Percentiles rank a stretch among this genome's conserved stretches.
Evolutionary conservation across 2,797 vertebrate species (phyloP).

Genomic region (Amniataba percoides): DNA sequence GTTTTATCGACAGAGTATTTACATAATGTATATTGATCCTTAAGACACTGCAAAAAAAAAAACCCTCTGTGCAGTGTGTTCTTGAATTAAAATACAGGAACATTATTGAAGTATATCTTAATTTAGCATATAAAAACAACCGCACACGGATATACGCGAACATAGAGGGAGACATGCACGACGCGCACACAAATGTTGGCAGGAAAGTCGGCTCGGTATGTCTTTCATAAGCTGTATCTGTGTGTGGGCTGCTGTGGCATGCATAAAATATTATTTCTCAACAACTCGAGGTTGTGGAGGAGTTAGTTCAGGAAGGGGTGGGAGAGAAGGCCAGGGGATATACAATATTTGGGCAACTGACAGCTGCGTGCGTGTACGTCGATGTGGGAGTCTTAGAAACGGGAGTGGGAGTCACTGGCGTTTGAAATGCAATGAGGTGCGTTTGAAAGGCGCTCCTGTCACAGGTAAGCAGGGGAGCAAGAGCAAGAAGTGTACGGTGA

Average conservation of each 20-base stretch:
- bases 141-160: slow-evolving; percentile 45
- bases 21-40: slow-evolving; percentile 65
- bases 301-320: slow-evolving; percentile 77
- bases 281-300: slow-evolving; percentile 79
- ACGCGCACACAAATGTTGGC: slow-evolving; percentile 64
- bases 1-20: slow-evolving; percentile 61
- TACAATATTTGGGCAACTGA: slow-evolving; percentile 85
- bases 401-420: slow-evolving; percentile 81
- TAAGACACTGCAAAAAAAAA: slow-evolving; percentile 53
- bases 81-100: slow-evolving; percentile 41
- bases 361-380: slow-evolving; percentile 78
- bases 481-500: slow-evolving; percentile 78
- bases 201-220: slow-evolving; percentile 62
- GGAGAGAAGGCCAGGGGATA: slow-evolving; percentile 78
- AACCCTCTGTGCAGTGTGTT: slow-evolving; percentile 9
- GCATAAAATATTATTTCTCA: slow-evolving; percentile 86
- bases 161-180: slow-evolving; percentile 39
- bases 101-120: slow-evolving; percentile 49
- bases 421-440: slow-evolving; percentile 90
- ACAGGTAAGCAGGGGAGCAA: slow-evolving; percentile 82
- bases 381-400: slow-evolving; percentile 81
- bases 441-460: slow-evolving; percentile 88
- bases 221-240: slow-evolving; percentile 79
- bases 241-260: slow-evolving; percentile 84
- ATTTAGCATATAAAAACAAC: slow-evolving; percentile 58